Evolutionary conservation across 1,140 invertebrate species (phyloP).

Genomic region (Trissolcus basalis): DNA sequence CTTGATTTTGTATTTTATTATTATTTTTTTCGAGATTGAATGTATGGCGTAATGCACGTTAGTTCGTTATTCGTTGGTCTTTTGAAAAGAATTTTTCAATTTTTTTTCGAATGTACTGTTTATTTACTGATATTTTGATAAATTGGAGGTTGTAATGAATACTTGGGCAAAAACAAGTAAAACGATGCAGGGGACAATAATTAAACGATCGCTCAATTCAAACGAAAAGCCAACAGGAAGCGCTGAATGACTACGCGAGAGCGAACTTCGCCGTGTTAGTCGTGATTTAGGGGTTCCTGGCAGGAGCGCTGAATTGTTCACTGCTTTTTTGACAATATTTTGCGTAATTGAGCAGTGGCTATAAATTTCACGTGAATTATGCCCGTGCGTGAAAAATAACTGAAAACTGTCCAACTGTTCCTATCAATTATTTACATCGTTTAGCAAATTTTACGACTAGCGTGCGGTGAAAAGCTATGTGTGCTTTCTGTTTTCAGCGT

Average conservation of each 20-base stretch:
- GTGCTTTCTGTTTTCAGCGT: constrained; percentile 1
- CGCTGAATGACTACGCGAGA: constrained; percentile 60
- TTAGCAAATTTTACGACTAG: constrained; percentile 70
- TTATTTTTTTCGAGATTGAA: no score
- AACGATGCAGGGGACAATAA: constrained; percentile 54
- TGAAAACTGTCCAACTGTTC: constrained; percentile 72
- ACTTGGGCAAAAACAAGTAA: constrained; percentile 31
- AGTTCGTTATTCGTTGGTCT: no score
- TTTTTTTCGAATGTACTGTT: no score
- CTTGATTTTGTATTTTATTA: no score
- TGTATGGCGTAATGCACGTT: no score
- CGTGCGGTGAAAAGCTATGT: constrained; percentile 16
- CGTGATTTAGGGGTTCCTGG: constrained; percentile 61
- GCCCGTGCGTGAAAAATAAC: constrained; percentile 66
- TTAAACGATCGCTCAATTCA: constrained; percentile 60
- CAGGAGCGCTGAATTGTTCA: constrained; percentile 60
- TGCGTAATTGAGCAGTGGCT: constrained; percentile 70
- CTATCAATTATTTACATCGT: constrained; percentile 73
- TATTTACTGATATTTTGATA: constrained; percentile 1
- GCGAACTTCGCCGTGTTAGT: constrained; percentile 59
- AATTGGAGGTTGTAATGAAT: constrained; percentile 48
- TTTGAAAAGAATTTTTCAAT: no score
- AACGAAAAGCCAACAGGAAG: constrained; percentile 59
- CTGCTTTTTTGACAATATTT: constrained; percentile 72
- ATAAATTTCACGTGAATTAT: constrained; percentile 72